phyloP scores from a whole-genome alignment of 2,888 invertebrate genomes.

The Dastarcus helophoroides region DNA sequence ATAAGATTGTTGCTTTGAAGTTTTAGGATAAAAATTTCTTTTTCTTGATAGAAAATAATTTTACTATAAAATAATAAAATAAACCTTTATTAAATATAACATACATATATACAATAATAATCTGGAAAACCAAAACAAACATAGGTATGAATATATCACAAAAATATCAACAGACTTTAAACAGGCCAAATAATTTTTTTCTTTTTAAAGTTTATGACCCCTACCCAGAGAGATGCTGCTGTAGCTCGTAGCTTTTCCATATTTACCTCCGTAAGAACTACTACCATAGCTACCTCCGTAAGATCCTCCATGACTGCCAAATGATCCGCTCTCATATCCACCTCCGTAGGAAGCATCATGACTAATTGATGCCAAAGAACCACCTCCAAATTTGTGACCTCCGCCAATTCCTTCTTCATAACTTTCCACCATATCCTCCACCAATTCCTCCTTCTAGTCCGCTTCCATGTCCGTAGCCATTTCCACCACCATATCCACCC shows the following conservation, averaged over 20 bases:
- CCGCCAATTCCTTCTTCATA: slow-evolving; percentile 15
- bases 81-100: too few relatives aligned
- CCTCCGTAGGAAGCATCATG: slow-evolving; percentile 9
- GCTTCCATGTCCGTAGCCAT: slow-evolving; percentile 8
- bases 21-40: too few relatives aligned
- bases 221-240: slow-evolving; percentile 4
- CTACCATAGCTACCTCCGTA: slow-evolving; percentile 2
- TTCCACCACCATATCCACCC: slow-evolving; percentile 14
- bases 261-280: slow-evolving; percentile 27
- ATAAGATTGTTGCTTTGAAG: too few relatives aligned
- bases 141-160: too few relatives aligned
- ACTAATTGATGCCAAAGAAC: slow-evolving; percentile 7
- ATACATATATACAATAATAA: too few relatives aligned
- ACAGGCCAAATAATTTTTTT: slow-evolving; percentile 5
- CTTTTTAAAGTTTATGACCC: slow-evolving; percentile 16
- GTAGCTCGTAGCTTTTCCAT: slow-evolving; percentile 18
- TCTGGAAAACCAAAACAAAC: too few relatives aligned
- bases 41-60: too few relatives aligned
- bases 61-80: too few relatives aligned
- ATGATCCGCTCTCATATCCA: background rate
- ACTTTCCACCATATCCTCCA: slow-evolving; percentile 16
- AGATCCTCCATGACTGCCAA: background rate
- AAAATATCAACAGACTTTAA: slow-evolving; percentile 6
- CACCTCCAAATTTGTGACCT: slow-evolving; percentile 14
- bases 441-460: slow-evolving; percentile 15